phyloP scores from a whole-genome alignment of 2,888 invertebrate species.

The Ephialtes manifestator region DNA sequence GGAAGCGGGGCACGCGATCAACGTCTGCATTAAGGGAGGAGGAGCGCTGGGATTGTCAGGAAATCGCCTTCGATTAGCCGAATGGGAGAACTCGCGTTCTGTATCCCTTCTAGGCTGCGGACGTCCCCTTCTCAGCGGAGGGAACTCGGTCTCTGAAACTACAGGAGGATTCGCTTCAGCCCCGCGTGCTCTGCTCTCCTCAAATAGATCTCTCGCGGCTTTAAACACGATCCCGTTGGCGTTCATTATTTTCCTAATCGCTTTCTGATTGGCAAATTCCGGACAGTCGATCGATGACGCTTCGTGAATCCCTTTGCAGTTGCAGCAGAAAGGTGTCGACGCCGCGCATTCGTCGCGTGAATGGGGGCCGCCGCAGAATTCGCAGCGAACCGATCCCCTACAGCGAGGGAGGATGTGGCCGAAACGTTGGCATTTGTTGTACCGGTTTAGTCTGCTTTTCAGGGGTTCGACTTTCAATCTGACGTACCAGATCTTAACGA shows the following conservation, averaged over 20 bases:
- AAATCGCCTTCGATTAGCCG: too few relatives aligned
- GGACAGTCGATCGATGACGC: background rate
- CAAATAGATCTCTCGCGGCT: background rate
- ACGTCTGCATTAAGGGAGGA: too few relatives aligned
- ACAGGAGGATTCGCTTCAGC: background rate
- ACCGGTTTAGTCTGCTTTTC: background rate
- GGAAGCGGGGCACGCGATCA: too few relatives aligned
- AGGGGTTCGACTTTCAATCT: background rate
- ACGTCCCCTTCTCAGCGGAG: too few relatives aligned
- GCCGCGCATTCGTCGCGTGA: background rate
- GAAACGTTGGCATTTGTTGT: slow-evolving; percentile 11
- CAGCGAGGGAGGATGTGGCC: background rate
- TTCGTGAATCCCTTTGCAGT: slow-evolving; percentile 7
- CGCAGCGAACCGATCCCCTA: background rate
- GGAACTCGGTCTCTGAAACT: too few relatives aligned
- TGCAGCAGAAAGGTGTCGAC: slow-evolving; percentile 2
- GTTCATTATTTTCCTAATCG: slow-evolving; percentile 16
- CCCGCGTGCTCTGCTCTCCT: background rate
- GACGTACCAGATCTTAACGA: slow-evolving; percentile 12
- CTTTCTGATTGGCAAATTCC: background rate
- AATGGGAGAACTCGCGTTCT: too few relatives aligned
- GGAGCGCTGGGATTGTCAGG: too few relatives aligned
- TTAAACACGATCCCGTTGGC: background rate
- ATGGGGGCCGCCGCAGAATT: background rate
- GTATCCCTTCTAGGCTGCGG: too few relatives aligned